A percentile compares a stretch with the other conserved stretches of the same genome.
Conservation (phyloP, 1,140 invertebrate genomes). For the Lamellibrachia luymesi region DNA sequence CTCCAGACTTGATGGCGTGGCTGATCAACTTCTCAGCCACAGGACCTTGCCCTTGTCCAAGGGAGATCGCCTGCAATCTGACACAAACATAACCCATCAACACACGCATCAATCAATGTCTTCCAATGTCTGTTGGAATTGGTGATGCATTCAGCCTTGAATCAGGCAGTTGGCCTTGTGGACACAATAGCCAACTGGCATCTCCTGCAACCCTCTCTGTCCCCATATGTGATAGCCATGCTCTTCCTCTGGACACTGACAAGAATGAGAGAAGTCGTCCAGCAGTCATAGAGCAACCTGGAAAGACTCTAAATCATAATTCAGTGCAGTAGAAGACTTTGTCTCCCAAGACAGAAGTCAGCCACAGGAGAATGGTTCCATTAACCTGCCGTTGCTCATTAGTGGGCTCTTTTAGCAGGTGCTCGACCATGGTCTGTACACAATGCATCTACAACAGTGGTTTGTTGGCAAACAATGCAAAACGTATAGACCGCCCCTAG, state of each 20-base stretch:
- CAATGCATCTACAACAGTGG: neutral
- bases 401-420: neutral
- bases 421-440: neutral
- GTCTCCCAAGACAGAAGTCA: no score
- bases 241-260: no score
- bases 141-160: neutral
- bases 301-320: no score
- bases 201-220: no score
- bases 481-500: neutral
- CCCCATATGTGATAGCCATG: no score
- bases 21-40: slow-evolving; percentile 57
- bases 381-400: neutral
- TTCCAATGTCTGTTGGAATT: neutral
- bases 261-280: no score
- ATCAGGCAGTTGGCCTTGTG: no score
- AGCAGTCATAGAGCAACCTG: no score
- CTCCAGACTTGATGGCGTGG: slow-evolving; percentile 50
- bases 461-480: neutral
- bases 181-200: no score
- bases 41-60: slow-evolving; percentile 59
- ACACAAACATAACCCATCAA: neutral
- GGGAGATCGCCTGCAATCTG: slow-evolving; percentile 60
- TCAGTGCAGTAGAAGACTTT: no score
- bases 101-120: neutral
- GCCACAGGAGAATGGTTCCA: no score